These are phyloP conservation scores for Blera fallax DNA, from an alignment of 2,888 invertebrate genomes.

Conservation along the genomic window DNA sequence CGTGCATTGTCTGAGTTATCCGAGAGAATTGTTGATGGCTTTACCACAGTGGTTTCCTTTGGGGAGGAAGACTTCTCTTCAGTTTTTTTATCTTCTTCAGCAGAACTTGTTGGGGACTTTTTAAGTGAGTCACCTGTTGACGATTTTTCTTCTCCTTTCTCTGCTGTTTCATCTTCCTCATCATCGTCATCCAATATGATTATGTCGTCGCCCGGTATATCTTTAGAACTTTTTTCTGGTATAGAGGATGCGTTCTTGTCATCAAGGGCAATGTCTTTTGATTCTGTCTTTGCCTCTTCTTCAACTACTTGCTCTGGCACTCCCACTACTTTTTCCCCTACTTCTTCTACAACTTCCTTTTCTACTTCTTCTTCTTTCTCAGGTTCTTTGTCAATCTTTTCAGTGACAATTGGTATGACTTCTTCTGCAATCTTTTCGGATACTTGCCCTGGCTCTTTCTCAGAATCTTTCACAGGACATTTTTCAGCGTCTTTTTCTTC, in stretches of 20 bases:
- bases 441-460: not conserved
- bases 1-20: slow-evolving; percentile 80
- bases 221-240: not conserved
- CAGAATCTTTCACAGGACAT: slow-evolving; percentile 47
- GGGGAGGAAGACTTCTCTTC: slow-evolving; percentile 28
- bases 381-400: not conserved
- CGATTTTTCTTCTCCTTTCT: slow-evolving; percentile 5
- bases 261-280: not conserved
- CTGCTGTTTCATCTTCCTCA: slow-evolving; percentile 60
- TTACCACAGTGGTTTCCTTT: slow-evolving; percentile 24
- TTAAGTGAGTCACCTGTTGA: not conserved
- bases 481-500: slow-evolving; percentile 56
- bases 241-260: not conserved
- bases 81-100: slow-evolving; percentile 16
- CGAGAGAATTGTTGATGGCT: slow-evolving; percentile 56
- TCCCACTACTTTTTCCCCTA: not conserved
- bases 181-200: slow-evolving; percentile 76
- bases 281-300: not conserved
- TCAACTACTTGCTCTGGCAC: not conserved
- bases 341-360: not conserved
- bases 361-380: not conserved
- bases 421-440: not conserved
- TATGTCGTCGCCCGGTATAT: slow-evolving; percentile 74
- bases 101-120: not conserved
- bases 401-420: not conserved